These are phyloP conservation scores for Steromphala cineraria DNA, from an alignment of 2,888 invertebrate genomes.

Conservation along the genomic window DNA sequence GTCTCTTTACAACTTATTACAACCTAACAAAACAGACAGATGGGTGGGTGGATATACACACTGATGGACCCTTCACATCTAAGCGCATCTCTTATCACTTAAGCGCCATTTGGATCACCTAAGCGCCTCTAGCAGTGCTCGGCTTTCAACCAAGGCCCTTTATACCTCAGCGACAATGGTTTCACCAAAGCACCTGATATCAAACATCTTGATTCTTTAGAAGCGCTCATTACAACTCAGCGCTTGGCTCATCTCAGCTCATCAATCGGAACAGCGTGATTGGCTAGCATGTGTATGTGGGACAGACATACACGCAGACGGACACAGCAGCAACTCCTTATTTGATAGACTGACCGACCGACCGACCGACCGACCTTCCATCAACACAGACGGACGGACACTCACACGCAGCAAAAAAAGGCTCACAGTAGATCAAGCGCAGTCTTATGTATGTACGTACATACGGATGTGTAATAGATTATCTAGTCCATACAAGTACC, in stretches of 20 bases:
- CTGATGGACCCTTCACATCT: constrained; percentile 6
- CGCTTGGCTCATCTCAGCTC: no score
- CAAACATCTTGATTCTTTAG: no score
- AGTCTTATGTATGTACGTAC: background rate
- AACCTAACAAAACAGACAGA: constrained; percentile 4
- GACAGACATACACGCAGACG: background rate
- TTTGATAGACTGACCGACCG: constrained; percentile 1
- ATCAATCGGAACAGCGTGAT: no score
- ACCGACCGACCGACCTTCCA: background rate
- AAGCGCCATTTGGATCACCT: no score
- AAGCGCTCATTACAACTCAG: no score
- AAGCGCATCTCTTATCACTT: background rate
- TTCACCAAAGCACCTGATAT: no score
- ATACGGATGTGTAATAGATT: no score
- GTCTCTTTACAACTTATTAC: constrained; percentile 14
- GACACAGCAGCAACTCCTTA: background rate
- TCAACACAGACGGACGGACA: background rate
- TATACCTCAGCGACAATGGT: no score
- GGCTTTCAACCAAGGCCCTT: no score
- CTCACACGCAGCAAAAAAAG: background rate
- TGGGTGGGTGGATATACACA: background rate
- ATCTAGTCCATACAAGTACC: background rate
- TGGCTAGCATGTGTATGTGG: no score
- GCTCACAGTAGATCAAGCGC: background rate
- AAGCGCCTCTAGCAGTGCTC: no score